These are phyloP conservation scores for Pseudomyrmex gracilis DNA, from an alignment of 1,140 invertebrate genomes.

Conservation along the genomic window DNA sequence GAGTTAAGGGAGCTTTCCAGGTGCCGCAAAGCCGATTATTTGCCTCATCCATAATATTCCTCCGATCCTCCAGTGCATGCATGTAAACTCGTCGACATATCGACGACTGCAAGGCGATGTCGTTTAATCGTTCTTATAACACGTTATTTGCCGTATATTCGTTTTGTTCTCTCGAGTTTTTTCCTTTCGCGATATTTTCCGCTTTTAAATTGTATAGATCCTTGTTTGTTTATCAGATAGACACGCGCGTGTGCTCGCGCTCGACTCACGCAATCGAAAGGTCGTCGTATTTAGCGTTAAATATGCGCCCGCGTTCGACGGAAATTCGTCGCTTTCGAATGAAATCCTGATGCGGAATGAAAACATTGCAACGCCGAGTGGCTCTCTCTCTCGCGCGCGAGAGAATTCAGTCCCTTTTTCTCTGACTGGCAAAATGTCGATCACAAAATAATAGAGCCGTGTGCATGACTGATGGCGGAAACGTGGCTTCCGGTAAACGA, in stretches of 20 bases:
- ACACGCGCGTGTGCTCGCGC: not conserved
- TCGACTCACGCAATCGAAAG: conserved; percentile 2
- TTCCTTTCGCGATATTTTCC: not conserved
- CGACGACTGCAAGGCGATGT: conserved; percentile 21
- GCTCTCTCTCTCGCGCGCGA: conserved; percentile 27
- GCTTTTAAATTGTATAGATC: not conserved
- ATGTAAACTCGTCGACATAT: conserved; percentile 56
- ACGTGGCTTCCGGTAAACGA: conserved; percentile 52
- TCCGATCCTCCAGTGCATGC: conserved; percentile 30
- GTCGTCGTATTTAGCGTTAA: conserved; percentile 24
- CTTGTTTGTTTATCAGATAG: not conserved
- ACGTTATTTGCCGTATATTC: not conserved
- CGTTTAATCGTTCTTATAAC: conserved; percentile 22
- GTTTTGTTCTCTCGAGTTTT: not conserved
- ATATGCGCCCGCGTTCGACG: conserved; percentile 17
- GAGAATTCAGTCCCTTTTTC: conserved; percentile 30
- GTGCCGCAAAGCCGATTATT: conserved; percentile 69
- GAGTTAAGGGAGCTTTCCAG: conserved; percentile 55
- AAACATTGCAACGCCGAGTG: conserved; percentile 47
- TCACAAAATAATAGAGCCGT: conserved; percentile 66
- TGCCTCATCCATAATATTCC: conserved; percentile 61
- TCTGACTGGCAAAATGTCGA: conserved; percentile 52
- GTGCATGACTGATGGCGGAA: conserved; percentile 56
- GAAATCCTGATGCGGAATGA: conserved; percentile 25
- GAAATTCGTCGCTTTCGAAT: conserved; percentile 40